Percentiles rank a stretch among this genome's conserved stretches.
These are phyloP conservation scores for Pachymerium ferrugineum DNA, from an alignment of 2,888 invertebrate genomes.

Conservation along the genomic window DNA sequence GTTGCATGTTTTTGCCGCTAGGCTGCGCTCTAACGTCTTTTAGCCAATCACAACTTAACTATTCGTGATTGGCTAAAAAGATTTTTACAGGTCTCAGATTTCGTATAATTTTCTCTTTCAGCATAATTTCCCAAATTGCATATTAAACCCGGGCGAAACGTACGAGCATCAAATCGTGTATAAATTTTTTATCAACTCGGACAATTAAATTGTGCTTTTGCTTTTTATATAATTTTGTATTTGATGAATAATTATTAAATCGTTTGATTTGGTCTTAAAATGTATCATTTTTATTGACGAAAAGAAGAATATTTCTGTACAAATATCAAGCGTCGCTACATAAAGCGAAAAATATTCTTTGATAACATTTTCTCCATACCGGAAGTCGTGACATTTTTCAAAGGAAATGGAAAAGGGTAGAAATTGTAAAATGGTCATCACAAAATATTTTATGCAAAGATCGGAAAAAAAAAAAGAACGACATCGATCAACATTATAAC, in stretches of 20 bases:
- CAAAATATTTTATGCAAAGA: neutral
- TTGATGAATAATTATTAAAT: neutral
- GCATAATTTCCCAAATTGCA: slow-evolving; percentile 67
- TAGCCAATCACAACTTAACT: neutral
- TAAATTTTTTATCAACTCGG: slow-evolving; percentile 54
- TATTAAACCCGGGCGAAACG: slow-evolving; percentile 64
- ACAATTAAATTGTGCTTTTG: neutral
- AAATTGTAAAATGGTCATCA: neutral
- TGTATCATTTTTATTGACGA: too few relatives aligned
- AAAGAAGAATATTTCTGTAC: too few relatives aligned
- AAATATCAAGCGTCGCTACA: neutral
- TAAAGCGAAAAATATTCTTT: too few relatives aligned
- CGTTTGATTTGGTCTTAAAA: too few relatives aligned
- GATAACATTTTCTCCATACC: too few relatives aligned
- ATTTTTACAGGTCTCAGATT: neutral
- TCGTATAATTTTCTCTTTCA: slow-evolving; percentile 50
- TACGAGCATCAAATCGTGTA: slow-evolving; percentile 68
- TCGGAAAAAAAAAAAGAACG: neutral
- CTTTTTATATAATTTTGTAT: neutral
- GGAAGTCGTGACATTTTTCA: neutral
- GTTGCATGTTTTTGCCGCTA: neutral
- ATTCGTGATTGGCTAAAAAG: neutral
- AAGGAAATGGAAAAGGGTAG: neutral
- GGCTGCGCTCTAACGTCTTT: too few relatives aligned
- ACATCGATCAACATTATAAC: too few relatives aligned